Evolutionary conservation across 2,888 invertebrate genomes (phyloP).

Genomic region (Muscina levida): DNA sequence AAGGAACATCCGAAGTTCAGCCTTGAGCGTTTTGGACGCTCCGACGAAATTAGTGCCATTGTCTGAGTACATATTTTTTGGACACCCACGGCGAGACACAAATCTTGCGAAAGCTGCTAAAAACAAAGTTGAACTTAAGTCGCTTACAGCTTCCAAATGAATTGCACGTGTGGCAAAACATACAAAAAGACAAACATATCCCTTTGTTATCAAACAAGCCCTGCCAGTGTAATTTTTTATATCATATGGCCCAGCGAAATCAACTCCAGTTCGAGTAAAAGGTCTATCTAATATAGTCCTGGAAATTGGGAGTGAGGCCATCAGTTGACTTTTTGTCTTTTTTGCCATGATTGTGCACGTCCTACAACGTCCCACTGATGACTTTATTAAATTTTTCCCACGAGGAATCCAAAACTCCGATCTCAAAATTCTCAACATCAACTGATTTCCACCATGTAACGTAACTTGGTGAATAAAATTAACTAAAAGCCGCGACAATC

Average conservation of each 20-base stretch:
- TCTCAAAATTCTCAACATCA: constrained; percentile 15
- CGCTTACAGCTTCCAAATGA: constrained; percentile 14
- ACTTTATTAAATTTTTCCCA: constrained; percentile 33
- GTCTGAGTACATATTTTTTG: constrained; percentile 49
- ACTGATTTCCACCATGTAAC: constrained; percentile 19
- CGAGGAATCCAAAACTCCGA: constrained; percentile 39
- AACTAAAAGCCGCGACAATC: constrained; percentile 1
- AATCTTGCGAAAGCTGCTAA: constrained; percentile 53
- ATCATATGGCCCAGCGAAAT: constrained; percentile 58
- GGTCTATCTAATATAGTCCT: constrained; percentile 36
- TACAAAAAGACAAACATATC: constrained; percentile 48
- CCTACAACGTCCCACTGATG: constrained; percentile 43
- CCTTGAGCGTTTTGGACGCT: constrained; percentile 29
- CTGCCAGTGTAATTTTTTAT: constrained; percentile 34
- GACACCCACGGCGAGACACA: constrained; percentile 52
- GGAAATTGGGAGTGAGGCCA: constrained; percentile 50
- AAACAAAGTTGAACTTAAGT: constrained; percentile 41
- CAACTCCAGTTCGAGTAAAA: constrained; percentile 43
- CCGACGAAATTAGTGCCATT: constrained; percentile 62
- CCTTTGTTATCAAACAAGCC: constrained; percentile 39
- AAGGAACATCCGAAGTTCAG: constrained; percentile 6
- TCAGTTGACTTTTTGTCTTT: constrained; percentile 41
- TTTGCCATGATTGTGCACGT: constrained; percentile 45
- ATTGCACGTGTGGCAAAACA: constrained; percentile 42
- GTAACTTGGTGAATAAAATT: too few relatives aligned